Percentiles rank a stretch among this genome's conserved stretches.
Evolutionary conservation across 2,888 invertebrate genomes (phyloP).

Genomic region (Oscheius sp.): DNA sequence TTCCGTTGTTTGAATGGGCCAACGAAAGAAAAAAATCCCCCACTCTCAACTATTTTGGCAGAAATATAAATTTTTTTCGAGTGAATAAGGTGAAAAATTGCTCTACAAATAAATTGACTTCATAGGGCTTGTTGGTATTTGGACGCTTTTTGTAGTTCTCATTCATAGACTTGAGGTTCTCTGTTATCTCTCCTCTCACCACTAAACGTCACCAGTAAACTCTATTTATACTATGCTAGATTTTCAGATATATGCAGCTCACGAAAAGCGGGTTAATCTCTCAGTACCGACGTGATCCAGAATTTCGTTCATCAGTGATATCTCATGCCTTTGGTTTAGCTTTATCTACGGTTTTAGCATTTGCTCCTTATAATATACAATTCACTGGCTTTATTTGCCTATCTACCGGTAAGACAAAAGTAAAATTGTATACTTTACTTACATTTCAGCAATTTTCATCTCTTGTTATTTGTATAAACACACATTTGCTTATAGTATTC

Average conservation of each 20-base stretch:
- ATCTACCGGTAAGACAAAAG: background rate
- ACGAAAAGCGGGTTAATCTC: conserved; percentile 11
- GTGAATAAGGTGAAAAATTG: no score
- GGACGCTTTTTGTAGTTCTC: no score
- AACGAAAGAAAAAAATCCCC: no score
- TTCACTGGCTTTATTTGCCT: conserved; percentile 12
- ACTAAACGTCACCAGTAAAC: no score
- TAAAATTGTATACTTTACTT: background rate
- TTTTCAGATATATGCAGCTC: conserved; percentile 11
- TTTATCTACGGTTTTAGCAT: background rate
- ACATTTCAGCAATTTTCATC: background rate
- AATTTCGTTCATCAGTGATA: conserved; percentile 21
- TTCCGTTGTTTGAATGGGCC: no score
- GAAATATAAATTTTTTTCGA: no score
- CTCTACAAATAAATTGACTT: no score
- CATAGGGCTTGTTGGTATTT: no score
- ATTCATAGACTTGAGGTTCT: no score
- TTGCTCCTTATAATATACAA: conserved; percentile 18
- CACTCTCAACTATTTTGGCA: no score
- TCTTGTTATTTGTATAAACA: background rate
- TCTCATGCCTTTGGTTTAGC: background rate
- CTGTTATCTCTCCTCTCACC: no score
- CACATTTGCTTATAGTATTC: conserved; percentile 17
- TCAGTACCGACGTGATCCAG: conserved; percentile 28
- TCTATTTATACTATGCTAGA: background rate